Evolutionary conservation across 2,888 invertebrate genomes (phyloP), one percentile per base, ranked within the genome.

Genomic region (Meandrusa payeni): DNA sequence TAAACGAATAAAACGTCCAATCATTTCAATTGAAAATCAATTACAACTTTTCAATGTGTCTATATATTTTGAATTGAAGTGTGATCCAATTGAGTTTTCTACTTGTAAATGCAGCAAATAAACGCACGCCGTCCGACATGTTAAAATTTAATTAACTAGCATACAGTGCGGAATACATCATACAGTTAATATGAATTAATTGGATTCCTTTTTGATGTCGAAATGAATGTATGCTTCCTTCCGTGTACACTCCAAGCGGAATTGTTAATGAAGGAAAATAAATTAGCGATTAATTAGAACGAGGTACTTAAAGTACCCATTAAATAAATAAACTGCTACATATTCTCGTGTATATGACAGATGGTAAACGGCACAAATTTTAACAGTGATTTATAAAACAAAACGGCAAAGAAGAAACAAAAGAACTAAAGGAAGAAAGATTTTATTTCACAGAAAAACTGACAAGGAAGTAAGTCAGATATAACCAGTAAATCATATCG

Each of bases 91-190:
- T 64, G 67, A 58, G 50, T 57, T 57, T 46, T 38, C 45, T 57
- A 51, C 54, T 61, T 52, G 48, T 57, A 61, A 69, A 68, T 63
- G 64, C 69, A 74, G 66, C 61, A 64, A 68, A 69, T 71, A 57
- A 63, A 47, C 55, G 54, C 58, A 52, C 60, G 59, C 52, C 61
- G 61, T 65, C 61, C 66, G 36, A 24, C 22, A 65, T 53, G 46
- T 55, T 55, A 60, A 63, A 59, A 71, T 69, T 65, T 61, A 61
- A 72, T 70, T 66, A 63, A 57, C 49, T 52, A 55, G 59, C 59
- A 66, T 67, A 62, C 64, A 51, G 57, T 54, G 50, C 46, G 46
- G 47, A 54, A 50, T 38, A 38, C 20, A 33, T 42, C 24, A 52
- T 44, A 42, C 46, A 51, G 55, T 61, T 54, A 57, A 55, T 56